A percentile compares a stretch with the other conserved stretches of the same genome.
Evolutionary conservation across 2,888 invertebrate species (phyloP).

Genomic region (Drosophila trichaetosa): DNA sequence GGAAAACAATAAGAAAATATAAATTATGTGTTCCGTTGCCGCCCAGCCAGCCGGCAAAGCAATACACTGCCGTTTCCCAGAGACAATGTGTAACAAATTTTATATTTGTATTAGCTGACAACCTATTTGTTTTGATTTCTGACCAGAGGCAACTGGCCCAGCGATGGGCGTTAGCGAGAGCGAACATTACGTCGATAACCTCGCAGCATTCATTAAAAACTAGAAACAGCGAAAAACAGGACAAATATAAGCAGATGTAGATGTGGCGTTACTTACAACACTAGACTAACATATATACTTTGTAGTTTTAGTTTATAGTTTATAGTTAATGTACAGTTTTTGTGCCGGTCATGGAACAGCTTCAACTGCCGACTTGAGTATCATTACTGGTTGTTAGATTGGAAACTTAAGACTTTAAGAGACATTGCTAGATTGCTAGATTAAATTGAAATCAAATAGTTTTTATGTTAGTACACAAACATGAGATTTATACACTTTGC

Average conservation of each 20-base stretch:
- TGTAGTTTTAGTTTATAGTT: no score
- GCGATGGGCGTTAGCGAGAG: background rate
- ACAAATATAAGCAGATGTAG: no score
- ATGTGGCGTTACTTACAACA: no score
- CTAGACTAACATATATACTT: no score
- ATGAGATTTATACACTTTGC: background rate
- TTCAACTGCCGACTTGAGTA: background rate
- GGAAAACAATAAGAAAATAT: no score
- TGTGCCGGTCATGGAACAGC: no score
- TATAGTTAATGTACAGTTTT: no score
- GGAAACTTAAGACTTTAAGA: background rate
- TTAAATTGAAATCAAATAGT: background rate
- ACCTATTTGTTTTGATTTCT: background rate
- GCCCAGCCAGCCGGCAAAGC: no score
- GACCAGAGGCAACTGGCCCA: background rate
- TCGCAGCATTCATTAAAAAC: background rate
- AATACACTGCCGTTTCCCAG: no score
- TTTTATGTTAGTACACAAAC: background rate
- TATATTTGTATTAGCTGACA: background rate
- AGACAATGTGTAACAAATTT: background rate
- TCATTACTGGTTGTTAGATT: background rate
- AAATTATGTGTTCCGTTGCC: background rate
- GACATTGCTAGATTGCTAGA: background rate
- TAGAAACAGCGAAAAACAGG: no score
- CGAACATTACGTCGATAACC: background rate